These are phyloP conservation scores for Halocynthia roretzi DNA, from an alignment of 23 tunicate species.

Conservation along the genomic window DNA sequence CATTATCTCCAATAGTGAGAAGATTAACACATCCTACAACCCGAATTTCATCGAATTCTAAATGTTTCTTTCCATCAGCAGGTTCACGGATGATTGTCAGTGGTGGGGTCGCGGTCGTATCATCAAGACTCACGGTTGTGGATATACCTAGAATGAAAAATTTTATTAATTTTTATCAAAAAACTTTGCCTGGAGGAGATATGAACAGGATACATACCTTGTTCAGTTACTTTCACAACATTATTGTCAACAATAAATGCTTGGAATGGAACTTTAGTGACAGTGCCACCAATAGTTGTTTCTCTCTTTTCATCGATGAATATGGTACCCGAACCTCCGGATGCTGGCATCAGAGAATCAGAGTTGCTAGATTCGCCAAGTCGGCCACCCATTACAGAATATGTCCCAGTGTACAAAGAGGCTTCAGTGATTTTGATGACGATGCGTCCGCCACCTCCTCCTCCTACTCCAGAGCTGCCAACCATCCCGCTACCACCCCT, in stretches of 20 bases:
- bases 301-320: conserved; percentile 20
- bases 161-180: no score
- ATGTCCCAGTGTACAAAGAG: conserved; percentile 17
- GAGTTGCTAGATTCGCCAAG: not conserved
- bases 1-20: conserved; percentile 9
- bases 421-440: not conserved
- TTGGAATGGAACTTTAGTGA: not conserved
- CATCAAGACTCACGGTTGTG: not conserved
- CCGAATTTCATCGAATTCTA: conserved; percentile 7
- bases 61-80: not conserved
- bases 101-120: conserved; percentile 1
- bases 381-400: conserved; percentile 18
- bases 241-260: conserved; percentile 11
- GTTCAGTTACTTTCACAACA: conserved; percentile 8
- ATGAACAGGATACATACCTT: conserved; percentile 1
- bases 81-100: conserved; percentile 1
- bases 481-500: conserved; percentile 9
- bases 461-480: conserved; percentile 8
- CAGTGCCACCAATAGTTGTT: not conserved
- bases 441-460: conserved; percentile 21
- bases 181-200: no score
- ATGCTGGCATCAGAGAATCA: no score
- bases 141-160: not conserved
- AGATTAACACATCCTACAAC: conserved; percentile 4
- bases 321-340: conserved; percentile 20